Conservation (phyloP, 2,888 invertebrate genomes). For the Chloromyia formosa region DNA sequence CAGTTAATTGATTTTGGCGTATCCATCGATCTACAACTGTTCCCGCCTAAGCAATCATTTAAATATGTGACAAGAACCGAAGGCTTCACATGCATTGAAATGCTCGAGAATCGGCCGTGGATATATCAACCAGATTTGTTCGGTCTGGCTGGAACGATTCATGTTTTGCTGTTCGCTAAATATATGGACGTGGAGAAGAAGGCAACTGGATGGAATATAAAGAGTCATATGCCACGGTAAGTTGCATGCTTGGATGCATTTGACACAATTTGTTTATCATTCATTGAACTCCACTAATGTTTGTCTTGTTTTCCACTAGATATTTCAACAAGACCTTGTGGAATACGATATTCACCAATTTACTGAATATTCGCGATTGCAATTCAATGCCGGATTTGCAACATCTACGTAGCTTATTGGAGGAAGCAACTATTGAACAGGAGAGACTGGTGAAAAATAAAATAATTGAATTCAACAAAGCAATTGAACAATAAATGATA, state of each 20-base stretch:
- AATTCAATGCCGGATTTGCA: slow-evolving; percentile 77
- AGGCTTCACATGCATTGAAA: slow-evolving; percentile 86
- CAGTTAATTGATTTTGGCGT: slow-evolving; percentile 95
- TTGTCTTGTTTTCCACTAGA: slow-evolving; percentile 61
- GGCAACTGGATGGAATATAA: slow-evolving; percentile 58
- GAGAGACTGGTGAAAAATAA: slow-evolving; percentile 59
- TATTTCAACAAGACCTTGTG: slow-evolving; percentile 78
- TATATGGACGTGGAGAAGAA: slow-evolving; percentile 84
- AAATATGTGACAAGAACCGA: slow-evolving; percentile 71
- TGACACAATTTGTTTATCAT: neutral
- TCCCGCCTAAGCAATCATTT: slow-evolving; percentile 76
- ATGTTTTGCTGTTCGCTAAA: slow-evolving; percentile 85
- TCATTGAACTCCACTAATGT: slow-evolving; percentile 13
- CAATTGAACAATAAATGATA: slow-evolving; percentile 50
- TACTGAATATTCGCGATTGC: slow-evolving; percentile 85
- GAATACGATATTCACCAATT: slow-evolving; percentile 80
- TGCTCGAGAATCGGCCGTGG: slow-evolving; percentile 91
- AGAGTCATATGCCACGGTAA: slow-evolving; percentile 55
- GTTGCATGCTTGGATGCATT: neutral
- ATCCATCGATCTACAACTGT: slow-evolving; percentile 90
- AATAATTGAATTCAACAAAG: slow-evolving; percentile 59
- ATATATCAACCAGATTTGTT: slow-evolving; percentile 93
- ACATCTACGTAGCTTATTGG: slow-evolving; percentile 57
- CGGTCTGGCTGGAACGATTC: slow-evolving; percentile 87
- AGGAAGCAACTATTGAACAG: slow-evolving; percentile 59